A percentile compares a stretch with the other conserved stretches of the same genome.
phyloP scores from a whole-genome alignment of 2,113 vertebrate genomes.

The Pangasianodon hypophthalmus region DNA sequence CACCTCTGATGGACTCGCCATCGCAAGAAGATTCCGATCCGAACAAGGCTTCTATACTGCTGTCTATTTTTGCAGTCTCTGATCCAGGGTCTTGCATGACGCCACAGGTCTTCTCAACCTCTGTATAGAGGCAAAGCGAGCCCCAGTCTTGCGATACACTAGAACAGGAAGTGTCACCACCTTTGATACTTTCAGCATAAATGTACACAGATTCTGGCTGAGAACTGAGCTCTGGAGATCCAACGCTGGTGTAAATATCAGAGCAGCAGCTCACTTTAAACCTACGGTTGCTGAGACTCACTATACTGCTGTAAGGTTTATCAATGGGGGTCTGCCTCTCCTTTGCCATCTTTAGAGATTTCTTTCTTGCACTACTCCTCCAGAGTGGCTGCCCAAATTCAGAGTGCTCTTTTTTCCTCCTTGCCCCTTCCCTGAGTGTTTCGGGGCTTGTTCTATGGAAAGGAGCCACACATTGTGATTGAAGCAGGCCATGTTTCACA shows the following conservation, averaged over 20 bases:
- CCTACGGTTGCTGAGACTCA: neutral
- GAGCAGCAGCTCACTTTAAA: slow-evolving; percentile 26
- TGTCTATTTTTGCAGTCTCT: neutral
- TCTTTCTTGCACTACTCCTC: slow-evolving; percentile 59
- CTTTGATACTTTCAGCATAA: slow-evolving; percentile 51
- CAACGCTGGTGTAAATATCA: slow-evolving; percentile 36
- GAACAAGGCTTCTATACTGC: slow-evolving; percentile 14
- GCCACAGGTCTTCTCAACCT: neutral
- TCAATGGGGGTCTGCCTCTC: neutral
- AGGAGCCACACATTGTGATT: slow-evolving; percentile 35
- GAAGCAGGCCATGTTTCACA: slow-evolving; percentile 74
- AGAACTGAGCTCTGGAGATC: slow-evolving; percentile 9
- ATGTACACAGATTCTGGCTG: slow-evolving; percentile 31
- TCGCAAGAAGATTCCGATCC: slow-evolving; percentile 13
- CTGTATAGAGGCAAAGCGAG: neutral
- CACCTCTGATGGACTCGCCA: slow-evolving; percentile 50
- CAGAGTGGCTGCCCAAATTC: slow-evolving; percentile 56
- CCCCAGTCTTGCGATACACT: neutral
- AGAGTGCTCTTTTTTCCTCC: slow-evolving; percentile 44
- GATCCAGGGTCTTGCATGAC: neutral
- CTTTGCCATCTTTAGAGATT: slow-evolving; percentile 47
- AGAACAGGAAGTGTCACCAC: slow-evolving; percentile 12
- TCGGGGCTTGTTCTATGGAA: neutral
- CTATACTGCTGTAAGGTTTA: neutral
- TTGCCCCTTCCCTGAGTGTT: slow-evolving; percentile 57